Conservation (phyloP, 2,888 invertebrate genomes). For the Antheraea assamensis region DNA sequence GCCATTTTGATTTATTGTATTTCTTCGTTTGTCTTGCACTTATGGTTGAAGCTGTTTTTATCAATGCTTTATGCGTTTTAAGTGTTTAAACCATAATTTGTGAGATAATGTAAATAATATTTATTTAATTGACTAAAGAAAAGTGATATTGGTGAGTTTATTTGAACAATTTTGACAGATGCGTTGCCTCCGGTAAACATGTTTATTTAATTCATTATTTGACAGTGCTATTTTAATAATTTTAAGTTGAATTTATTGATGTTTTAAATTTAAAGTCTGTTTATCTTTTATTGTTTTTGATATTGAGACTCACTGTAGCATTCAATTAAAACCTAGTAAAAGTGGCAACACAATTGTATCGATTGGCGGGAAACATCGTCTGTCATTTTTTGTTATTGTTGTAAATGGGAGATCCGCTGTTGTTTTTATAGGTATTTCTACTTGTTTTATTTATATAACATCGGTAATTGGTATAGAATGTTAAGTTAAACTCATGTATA, state of each 20-base stretch:
- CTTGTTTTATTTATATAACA: background rate
- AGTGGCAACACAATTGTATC: background rate
- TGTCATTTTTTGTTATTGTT: constrained; percentile 20
- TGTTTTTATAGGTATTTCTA: background rate
- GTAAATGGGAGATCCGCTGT: background rate
- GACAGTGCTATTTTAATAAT: background rate
- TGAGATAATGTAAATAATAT: background rate
- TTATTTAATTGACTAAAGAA: background rate
- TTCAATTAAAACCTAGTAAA: background rate
- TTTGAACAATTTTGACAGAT: constrained; percentile 14
- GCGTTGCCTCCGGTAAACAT: constrained; percentile 7
- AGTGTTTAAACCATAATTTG: background rate
- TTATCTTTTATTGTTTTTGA: background rate
- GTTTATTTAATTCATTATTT: background rate
- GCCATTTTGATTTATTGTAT: constrained; percentile 24
- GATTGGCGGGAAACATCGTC: constrained; percentile 23
- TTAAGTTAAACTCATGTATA: background rate
- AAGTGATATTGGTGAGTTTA: constrained; percentile 15
- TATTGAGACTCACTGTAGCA: background rate
- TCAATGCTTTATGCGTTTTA: background rate
- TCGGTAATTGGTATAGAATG: background rate
- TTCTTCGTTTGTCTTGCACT: constrained; percentile 18
- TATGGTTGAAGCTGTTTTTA: background rate
- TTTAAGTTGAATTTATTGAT: constrained; percentile 5
- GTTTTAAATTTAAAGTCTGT: background rate